Evolutionary conservation across 2,113 vertebrate genomes (phyloP).

Genomic region (Carlito syrichta): DNA sequence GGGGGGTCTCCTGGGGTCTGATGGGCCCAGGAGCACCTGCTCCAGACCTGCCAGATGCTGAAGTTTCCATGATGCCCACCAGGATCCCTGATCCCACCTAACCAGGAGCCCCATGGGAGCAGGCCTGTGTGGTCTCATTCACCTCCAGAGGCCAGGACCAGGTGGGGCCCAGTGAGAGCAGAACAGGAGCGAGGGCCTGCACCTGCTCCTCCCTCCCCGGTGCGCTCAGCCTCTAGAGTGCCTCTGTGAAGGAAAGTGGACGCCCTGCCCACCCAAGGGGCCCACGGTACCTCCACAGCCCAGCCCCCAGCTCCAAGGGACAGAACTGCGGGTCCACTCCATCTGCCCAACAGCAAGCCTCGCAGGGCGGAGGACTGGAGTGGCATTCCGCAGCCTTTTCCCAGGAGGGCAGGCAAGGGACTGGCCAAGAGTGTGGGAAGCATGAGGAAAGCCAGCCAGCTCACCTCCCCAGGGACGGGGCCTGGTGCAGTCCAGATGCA

Average conservation of each 20-base stretch:
- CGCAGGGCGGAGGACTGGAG: not conserved
- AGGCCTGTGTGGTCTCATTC: not conserved
- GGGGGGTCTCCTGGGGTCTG: not conserved
- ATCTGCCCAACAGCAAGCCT: not conserved
- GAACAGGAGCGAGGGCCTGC: rapidly evolving
- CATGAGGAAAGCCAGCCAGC: not conserved
- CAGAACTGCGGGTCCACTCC: not conserved
- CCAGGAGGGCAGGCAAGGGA: not conserved
- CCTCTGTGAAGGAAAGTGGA: not conserved
- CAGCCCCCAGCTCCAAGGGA: not conserved
- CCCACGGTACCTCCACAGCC: not conserved
- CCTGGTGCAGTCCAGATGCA: not conserved
- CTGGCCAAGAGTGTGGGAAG: not conserved
- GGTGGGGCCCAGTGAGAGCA: not conserved
- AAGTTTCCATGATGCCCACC: not conserved
- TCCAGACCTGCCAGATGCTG: not conserved
- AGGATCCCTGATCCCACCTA: not conserved
- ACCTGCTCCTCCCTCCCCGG: not conserved
- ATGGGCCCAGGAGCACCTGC: not conserved
- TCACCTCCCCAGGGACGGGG: not conserved
- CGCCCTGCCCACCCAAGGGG: not conserved
- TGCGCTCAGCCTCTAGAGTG: not conserved
- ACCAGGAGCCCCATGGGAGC: not conserved
- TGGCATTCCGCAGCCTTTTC: not conserved
- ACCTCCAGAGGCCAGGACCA: not conserved